Evolutionary conservation across 2,797 vertebrate genomes (phyloP).

Genomic region (Rhincodon typus): DNA sequence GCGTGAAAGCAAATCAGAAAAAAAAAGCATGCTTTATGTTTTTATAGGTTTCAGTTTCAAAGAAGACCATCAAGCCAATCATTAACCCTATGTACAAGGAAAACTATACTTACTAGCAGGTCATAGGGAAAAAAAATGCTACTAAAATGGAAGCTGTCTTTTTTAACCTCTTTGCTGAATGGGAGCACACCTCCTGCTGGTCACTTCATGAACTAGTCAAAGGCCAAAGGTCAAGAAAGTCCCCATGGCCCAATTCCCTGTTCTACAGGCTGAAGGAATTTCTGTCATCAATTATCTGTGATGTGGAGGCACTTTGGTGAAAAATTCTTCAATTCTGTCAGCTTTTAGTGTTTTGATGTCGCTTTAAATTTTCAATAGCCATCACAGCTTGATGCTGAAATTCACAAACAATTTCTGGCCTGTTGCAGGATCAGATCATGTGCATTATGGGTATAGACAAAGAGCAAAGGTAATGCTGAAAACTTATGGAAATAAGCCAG

Average conservation of each 20-base stretch:
- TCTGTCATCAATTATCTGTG: not conserved
- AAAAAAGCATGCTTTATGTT: constrained; percentile 31
- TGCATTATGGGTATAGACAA: not conserved
- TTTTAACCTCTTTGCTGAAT: not conserved
- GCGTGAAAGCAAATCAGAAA: constrained; percentile 5
- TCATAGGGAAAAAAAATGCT: not conserved
- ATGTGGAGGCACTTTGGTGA: not conserved
- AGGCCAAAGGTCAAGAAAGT: not conserved
- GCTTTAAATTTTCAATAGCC: not conserved
- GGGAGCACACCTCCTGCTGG: constrained; percentile 21
- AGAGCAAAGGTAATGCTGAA: not conserved
- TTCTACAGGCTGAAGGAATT: not conserved
- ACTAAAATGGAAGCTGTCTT: not conserved
- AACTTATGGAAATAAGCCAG: not conserved
- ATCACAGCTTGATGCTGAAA: not conserved
- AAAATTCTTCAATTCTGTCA: not conserved
- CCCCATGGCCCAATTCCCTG: not conserved
- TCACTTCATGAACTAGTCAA: not conserved
- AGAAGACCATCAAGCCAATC: constrained; percentile 35
- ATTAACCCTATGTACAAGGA: not conserved
- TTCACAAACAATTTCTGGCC: not conserved
- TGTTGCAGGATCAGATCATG: not conserved
- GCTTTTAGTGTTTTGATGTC: not conserved
- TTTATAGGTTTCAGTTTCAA: constrained; percentile 39
- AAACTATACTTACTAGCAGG: not conserved